phyloP scores from a whole-genome alignment of 2,797 vertebrate genomes.

The Alectoris magna region DNA sequence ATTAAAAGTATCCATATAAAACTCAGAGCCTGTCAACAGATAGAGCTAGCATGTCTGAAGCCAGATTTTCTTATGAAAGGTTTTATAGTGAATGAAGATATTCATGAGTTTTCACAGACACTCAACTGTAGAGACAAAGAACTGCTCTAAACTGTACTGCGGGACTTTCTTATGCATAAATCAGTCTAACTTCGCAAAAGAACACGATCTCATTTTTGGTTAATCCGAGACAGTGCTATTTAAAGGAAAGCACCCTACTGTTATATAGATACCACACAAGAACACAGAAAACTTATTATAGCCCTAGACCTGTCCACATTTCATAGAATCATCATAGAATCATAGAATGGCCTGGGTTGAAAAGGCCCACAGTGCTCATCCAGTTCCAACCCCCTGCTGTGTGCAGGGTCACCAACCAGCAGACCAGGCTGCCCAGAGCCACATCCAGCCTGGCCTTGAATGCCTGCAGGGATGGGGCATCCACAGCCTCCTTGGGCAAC shows the following conservation, averaged over 20 bases:
- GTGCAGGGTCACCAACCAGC: too few species aligned
- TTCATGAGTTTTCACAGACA: background rate
- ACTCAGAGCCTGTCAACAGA: fast-evolving
- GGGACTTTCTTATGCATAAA: background rate
- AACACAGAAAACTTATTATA: background rate
- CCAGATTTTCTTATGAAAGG: fast-evolving
- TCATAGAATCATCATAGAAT: too few species aligned
- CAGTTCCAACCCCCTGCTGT: too few species aligned
- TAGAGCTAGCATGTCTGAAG: too few species aligned
- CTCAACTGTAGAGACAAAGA: background rate
- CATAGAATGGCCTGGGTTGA: too few species aligned
- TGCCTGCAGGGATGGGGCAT: too few species aligned
- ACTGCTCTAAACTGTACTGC: background rate
- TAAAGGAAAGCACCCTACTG: background rate
- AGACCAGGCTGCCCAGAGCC: too few species aligned
- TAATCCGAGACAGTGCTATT: too few species aligned
- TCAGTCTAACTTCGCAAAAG: background rate
- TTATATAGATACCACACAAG: too few species aligned
- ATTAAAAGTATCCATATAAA: background rate
- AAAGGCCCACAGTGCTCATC: too few species aligned
- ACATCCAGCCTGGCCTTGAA: too few species aligned
- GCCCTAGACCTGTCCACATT: background rate
- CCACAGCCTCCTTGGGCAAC: too few species aligned
- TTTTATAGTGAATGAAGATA: background rate
- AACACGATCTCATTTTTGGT: background rate